Evolutionary conservation across 2,113 vertebrate genomes (phyloP), one percentile per base, ranked within the genome.

Genomic region (Tilapia sparmanii): DNA sequence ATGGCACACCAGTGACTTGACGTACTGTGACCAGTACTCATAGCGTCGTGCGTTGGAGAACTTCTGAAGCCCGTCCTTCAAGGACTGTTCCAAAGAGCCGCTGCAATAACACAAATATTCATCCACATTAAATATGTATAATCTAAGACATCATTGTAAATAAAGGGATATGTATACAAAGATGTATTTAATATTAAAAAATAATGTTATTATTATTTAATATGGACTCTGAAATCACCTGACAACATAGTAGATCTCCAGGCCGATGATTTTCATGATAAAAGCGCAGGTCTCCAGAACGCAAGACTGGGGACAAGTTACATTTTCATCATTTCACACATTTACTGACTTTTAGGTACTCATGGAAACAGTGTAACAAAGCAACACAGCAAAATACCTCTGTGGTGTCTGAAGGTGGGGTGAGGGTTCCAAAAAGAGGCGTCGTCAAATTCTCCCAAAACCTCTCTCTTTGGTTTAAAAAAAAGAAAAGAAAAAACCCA

Each of bases 361-460:
- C 3, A 31, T 7, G 45, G 15, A 29, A 66, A 68, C 12, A 24
- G 33, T 12, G 55, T 1, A 61, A 7, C 15, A 2, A 16, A 18
- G 15, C 18, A 12, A 2, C 57, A 29, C 1, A 40, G 19, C 7
- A 4, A 92, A 35, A 93, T 91, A 99, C 99, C 97, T 99, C 99
- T 22, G 98, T 98, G 5, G 97, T 98, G 61, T 99, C 98, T 1
- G 97, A 97, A 33, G 97, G 98, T 0, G 97, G 94, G 52, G 97
- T 96, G 54, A 99, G 97, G 0, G 96, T 97, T 68, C 97, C 98
- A 85, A 99, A 99, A 4, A 99, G 96, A 0, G 98, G 98, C 8
- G 96, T 98, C 2, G 97, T 99, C 94, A 99, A 94, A 90, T 99
- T 98, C 90, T 98, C 98, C 99, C 99, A 99, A 93, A 99, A 99